Conservation (phyloP, 1,140 invertebrate genomes). For the Procambarus clarkii region DNA sequence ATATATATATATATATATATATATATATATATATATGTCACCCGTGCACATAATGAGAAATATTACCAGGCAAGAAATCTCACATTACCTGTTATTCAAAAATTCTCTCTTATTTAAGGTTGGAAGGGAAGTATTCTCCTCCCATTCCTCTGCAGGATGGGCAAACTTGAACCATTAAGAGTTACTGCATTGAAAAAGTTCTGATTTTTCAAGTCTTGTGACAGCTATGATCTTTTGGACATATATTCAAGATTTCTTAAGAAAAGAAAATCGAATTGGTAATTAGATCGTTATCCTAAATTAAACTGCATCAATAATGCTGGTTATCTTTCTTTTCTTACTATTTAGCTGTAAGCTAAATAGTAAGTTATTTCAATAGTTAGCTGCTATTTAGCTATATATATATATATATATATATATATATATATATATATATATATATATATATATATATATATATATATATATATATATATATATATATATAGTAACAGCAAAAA, state of each 20-base stretch:
- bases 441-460: no score
- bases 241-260: constrained; percentile 7
- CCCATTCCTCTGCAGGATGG: not conserved
- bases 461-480: no score
- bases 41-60: no score
- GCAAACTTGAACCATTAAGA: not conserved
- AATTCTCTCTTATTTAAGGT: not conserved
- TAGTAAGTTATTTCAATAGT: not conserved
- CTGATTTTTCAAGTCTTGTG: constrained; percentile 9
- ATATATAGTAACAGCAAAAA: no score
- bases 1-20: no score
- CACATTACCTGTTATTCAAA: not conserved
- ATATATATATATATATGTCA: no score
- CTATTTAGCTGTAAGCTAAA: not conserved
- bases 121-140: not conserved
- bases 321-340: not conserved
- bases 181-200: constrained; percentile 9
- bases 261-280: not conserved
- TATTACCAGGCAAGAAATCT: no score
- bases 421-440: not conserved
- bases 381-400: not conserved
- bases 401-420: not conserved
- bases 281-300: not conserved
- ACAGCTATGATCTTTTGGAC: not conserved
- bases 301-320: not conserved